Conservation (phyloP, 2,888 invertebrate species). For the Athrips mouffetella region DNA sequence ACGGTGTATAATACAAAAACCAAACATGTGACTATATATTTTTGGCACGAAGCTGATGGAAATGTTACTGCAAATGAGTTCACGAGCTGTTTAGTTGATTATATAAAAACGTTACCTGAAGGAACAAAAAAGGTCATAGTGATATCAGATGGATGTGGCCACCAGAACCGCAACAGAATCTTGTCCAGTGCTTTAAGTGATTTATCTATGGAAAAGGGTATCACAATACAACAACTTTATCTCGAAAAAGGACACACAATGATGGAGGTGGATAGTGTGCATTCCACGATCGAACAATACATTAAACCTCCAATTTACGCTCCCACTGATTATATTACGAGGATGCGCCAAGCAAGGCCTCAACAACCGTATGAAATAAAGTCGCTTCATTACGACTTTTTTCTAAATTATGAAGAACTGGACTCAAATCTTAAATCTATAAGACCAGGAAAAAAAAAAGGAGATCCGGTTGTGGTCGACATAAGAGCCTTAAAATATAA, state of each 20-base stretch:
- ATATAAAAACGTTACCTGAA: neutral
- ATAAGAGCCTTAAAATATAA: too few species aligned
- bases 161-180: neutral
- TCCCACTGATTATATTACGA: conserved; percentile 15
- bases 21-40: conserved; percentile 20
- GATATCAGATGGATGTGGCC: too few species aligned
- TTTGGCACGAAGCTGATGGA: conserved; percentile 25
- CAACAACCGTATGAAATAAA: too few species aligned
- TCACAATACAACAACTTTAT: neutral
- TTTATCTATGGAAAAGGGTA: neutral
- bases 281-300: conserved; percentile 13
- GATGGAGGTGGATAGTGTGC: conserved; percentile 20
- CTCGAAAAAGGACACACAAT: conserved; percentile 8
- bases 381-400: too few species aligned
- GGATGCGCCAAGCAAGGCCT: conserved; percentile 16
- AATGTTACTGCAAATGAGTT: conserved; percentile 22
- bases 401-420: too few species aligned
- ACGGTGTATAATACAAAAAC: conserved; percentile 16
- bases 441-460: too few species aligned
- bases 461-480: too few species aligned
- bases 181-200: neutral
- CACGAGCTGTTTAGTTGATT: conserved; percentile 19
- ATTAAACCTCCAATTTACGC: conserved; percentile 16
- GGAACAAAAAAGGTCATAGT: neutral
- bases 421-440: too few species aligned